A percentile compares a stretch with the other conserved stretches of the same genome.
Conservation (phyloP, 2,797 vertebrate genomes). For the Hoplostethus mediterraneus region DNA sequence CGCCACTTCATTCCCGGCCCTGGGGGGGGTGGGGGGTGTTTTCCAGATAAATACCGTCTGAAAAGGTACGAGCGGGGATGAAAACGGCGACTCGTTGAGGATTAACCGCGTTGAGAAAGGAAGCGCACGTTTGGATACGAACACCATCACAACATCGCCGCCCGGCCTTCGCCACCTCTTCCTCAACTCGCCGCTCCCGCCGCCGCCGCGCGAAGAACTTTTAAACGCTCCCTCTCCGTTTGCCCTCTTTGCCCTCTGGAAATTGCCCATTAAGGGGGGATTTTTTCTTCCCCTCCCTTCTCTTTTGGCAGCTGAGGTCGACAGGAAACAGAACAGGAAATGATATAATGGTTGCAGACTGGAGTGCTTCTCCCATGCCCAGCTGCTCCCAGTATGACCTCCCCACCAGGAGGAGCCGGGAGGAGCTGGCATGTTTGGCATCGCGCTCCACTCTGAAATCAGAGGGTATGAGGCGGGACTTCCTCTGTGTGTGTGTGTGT, state of each 20-base stretch:
- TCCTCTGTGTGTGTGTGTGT: not conserved
- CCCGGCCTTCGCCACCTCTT: too few species aligned
- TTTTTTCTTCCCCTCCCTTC: not conserved
- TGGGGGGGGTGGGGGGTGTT: not conserved
- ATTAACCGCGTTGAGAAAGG: conserved; percentile 24
- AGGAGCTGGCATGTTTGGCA: conserved; percentile 58
- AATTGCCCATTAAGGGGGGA: conserved; percentile 82
- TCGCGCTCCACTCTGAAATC: conserved; percentile 23
- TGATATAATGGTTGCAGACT: conserved; percentile 84
- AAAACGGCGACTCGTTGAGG: conserved; percentile 23
- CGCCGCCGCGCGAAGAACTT: conserved; percentile 75
- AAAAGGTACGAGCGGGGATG: conserved; percentile 54
- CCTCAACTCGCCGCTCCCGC: conserved; percentile 65
- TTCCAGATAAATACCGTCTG: conserved; percentile 54
- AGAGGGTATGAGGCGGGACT: conserved; percentile 7
- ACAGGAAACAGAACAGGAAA: conserved; percentile 90
- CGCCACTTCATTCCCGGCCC: conserved; percentile 61
- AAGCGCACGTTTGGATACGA: not conserved
- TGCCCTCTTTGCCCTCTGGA: conserved; percentile 76
- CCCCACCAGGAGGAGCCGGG: conserved; percentile 62
- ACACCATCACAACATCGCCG: too few species aligned
- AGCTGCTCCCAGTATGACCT: conserved; percentile 82
- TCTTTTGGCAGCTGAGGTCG: conserved; percentile 81
- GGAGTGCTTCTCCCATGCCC: conserved; percentile 81
- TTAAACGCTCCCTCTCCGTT: conserved; percentile 69